Base-by-base conservation (phyloP, 2,888 invertebrate genomes). In the Sicus ferrugineus region DNA sequence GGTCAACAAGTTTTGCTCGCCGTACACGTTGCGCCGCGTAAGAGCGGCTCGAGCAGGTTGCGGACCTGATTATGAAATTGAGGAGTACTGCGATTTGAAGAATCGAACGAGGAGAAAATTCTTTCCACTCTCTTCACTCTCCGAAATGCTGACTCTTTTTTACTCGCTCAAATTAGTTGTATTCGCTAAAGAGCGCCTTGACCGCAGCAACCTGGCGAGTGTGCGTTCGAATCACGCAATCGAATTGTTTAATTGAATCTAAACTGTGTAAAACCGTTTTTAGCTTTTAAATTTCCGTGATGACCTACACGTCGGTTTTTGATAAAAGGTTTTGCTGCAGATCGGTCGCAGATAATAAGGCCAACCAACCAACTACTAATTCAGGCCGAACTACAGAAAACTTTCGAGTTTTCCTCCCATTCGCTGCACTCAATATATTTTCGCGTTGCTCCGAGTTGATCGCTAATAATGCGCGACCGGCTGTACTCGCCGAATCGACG, bases 1-100 rank as follows among this genome's bases (percentile, higher is more conserved):
- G 21, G 63, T 19, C 9, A 50, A 38, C 52, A 34, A 30, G 52
- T 48, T 65, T 23, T 14, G 52, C 26, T 26, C n/a, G 61, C 38
- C 38, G 11, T 38, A 7, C 61, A 26, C 34, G 34, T 34, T 59
- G 19, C n/a, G 11, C 34, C 21, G n/a, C n/a, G 23, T 59, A 59
- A 34, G 4, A 31, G 38, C 26, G 19, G 38, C 59, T 21, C 19
- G 21, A 59, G 38, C 19, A 38, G 6, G 21, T 21, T 52, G 19
- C 21, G 21, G 21, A 52, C 21, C 23, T 52, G 50, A 52, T 23
- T 52, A 19, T n/a, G 23, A 50, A 50, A 5, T 23, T 23, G 50
- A 19, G 16, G 23, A 52, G 9, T 34, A 34, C 50, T 4, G 50
- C 21, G 34, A 52, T 19, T 48, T 19, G n/a, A 48, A 48, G 21